A percentile compares a stretch with the other conserved stretches of the same genome.
These are phyloP conservation scores for Hycleus phaleratus DNA, from an alignment of 1,140 invertebrate species.

Conservation along the genomic window DNA sequence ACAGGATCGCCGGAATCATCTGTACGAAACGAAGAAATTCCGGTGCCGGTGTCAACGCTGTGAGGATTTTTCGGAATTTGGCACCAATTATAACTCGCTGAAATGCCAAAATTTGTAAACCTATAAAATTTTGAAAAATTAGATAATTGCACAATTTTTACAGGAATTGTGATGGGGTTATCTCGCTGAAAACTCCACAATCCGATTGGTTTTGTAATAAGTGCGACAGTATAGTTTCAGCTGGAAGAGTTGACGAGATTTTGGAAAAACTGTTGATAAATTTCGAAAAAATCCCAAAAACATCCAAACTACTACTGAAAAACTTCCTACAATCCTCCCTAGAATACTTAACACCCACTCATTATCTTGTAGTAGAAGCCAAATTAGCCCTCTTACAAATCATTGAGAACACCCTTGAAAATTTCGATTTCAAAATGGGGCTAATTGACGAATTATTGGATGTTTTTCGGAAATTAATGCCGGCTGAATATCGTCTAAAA, in stretches of 20 bases:
- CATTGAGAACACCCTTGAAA: slow-evolving; percentile 39
- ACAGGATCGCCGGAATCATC: slow-evolving; percentile 54
- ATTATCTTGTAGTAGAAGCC: slow-evolving; percentile 62
- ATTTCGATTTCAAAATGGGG: neutral
- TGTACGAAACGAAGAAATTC: slow-evolving; percentile 64
- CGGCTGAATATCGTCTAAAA: neutral
- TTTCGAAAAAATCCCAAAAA: slow-evolving; percentile 52
- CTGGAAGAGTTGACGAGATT: slow-evolving; percentile 46
- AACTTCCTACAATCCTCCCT: slow-evolving; percentile 51
- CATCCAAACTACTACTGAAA: slow-evolving; percentile 47
- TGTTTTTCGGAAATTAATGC: neutral
- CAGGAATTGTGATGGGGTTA: neutral
- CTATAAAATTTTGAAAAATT: neutral
- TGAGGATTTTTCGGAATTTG: slow-evolving; percentile 61
- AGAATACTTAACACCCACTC: slow-evolving; percentile 52
- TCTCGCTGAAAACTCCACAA: neutral
- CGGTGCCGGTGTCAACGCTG: slow-evolving; percentile 60
- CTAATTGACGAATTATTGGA: neutral
- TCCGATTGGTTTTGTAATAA: slow-evolving; percentile 39
- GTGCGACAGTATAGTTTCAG: slow-evolving; percentile 46
- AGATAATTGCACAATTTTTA: neutral
- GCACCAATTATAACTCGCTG: slow-evolving; percentile 61
- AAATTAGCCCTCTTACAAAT: slow-evolving; percentile 59
- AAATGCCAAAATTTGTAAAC: slow-evolving; percentile 52
- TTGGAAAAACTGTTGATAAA: slow-evolving; percentile 53